phyloP scores from a whole-genome alignment of 2,797 vertebrate species.

The Parambassis ranga region DNA sequence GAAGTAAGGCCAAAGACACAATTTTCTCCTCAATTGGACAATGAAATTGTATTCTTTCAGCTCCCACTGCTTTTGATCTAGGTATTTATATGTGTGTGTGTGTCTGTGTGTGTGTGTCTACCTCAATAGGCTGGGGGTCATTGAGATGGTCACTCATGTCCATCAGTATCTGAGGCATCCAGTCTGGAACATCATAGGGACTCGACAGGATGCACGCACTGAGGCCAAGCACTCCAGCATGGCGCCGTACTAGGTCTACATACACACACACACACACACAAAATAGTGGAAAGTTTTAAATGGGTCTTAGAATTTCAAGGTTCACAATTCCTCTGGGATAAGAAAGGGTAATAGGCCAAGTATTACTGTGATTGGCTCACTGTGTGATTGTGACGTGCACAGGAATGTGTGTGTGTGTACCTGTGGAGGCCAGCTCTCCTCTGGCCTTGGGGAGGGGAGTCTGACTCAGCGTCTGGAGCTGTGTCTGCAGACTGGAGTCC shows the following conservation, averaged over 20 bases:
- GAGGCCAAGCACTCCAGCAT: conserved; percentile 95
- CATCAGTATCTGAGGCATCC: conserved; percentile 99
- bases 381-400: conserved; percentile 53
- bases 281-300: conserved; percentile 23
- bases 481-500: conserved; percentile 91
- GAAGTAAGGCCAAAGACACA: conserved; percentile 59
- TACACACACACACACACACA: conserved; percentile 11
- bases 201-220: conserved; percentile 97
- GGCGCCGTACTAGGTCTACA: conserved; percentile 91
- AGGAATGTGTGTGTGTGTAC: conserved; percentile 44
- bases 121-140: conserved; percentile 98
- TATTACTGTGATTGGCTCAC: conserved; percentile 62
- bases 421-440: conserved; percentile 84
- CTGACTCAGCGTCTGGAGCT: conserved; percentile 97
- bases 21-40: conserved; percentile 79
- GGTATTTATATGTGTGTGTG: conserved; percentile 16
- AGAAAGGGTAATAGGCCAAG: conserved; percentile 65
- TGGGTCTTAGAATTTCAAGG: conserved; percentile 55
- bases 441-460: conserved; percentile 91
- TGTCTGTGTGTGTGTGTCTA: conserved; percentile 52
- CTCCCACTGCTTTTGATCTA: conserved; percentile 34
- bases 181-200: conserved; percentile 94
- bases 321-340: conserved; percentile 51
- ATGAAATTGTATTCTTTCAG: conserved; percentile 71
- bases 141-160: conserved; percentile 96